Evolutionary conservation across 2,888 invertebrate species (phyloP).

Genomic region (Sphaerolaimus hirsutus): DNA sequence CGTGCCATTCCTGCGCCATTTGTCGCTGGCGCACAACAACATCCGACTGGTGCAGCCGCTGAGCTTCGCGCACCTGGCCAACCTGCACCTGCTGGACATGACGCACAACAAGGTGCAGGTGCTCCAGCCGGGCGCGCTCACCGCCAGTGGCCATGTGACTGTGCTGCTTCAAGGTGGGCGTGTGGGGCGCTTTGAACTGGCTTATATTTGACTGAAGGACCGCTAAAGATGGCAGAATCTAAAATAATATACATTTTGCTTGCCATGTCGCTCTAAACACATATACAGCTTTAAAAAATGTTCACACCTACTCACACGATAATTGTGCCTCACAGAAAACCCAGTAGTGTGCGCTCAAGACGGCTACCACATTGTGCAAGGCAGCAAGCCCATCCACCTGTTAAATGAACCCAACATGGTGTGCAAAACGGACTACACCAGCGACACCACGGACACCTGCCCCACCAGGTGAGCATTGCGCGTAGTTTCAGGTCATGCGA

Average conservation of each 20-base stretch:
- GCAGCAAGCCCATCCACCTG: slow-evolving; percentile 20
- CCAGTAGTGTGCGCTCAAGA: slow-evolving; percentile 23
- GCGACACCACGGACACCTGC: slow-evolving; percentile 13
- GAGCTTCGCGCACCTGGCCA: slow-evolving; percentile 53
- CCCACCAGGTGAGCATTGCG: slow-evolving; percentile 11
- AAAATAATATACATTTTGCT: too few species aligned
- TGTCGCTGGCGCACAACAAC: slow-evolving; percentile 24
- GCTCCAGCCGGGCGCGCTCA: slow-evolving; percentile 13
- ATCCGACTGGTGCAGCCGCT: slow-evolving; percentile 19
- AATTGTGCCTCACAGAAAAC: slow-evolving; percentile 15
- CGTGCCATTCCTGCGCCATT: slow-evolving; percentile 21
- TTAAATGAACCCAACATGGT: slow-evolving; percentile 19
- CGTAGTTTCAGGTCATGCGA: too few species aligned
- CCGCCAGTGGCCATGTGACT: slow-evolving; percentile 17
- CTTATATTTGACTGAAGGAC: too few species aligned
- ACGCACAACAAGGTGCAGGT: slow-evolving; percentile 43
- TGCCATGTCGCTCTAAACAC: too few species aligned
- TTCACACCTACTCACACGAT: neutral
- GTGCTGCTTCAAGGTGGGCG: slow-evolving; percentile 18
- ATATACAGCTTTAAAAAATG: too few species aligned
- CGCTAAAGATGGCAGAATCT: too few species aligned
- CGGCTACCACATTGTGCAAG: slow-evolving; percentile 24
- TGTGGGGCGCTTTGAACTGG: too few species aligned
- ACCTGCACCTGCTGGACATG: slow-evolving; percentile 61
- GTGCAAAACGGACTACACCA: slow-evolving; percentile 15